phyloP scores from a whole-genome alignment of 1,140 invertebrate species.

The Trachelipus rathkii region DNA sequence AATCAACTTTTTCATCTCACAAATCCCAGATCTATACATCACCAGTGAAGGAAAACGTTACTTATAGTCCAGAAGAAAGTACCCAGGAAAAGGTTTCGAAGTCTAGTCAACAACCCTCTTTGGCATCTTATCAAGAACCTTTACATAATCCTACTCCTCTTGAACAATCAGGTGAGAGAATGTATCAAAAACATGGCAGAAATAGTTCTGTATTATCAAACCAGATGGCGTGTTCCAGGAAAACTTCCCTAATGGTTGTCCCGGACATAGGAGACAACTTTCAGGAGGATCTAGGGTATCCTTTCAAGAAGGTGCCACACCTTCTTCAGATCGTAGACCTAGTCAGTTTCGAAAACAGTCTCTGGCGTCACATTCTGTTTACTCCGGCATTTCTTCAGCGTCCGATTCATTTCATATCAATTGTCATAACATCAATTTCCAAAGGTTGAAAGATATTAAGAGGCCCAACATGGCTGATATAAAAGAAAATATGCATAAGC shows the following conservation, averaged over 20 bases:
- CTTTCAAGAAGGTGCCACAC: slow-evolving; percentile 26
- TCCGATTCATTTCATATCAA: slow-evolving; percentile 32
- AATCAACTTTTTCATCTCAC: background rate
- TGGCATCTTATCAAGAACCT: background rate
- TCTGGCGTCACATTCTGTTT: background rate
- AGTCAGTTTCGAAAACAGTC: slow-evolving; percentile 31
- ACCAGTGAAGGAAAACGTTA: background rate
- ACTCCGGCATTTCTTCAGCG: background rate
- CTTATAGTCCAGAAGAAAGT: background rate
- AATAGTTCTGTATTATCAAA: background rate
- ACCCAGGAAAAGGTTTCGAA: background rate
- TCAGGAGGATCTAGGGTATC: slow-evolving; percentile 43
- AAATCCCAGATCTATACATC: background rate
- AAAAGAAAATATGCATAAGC: slow-evolving; percentile 40
- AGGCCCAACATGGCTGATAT: slow-evolving; percentile 43
- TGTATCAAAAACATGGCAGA: background rate
- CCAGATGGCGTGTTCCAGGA: slow-evolving; percentile 1
- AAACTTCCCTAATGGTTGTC: slow-evolving; percentile 36
- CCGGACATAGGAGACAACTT: slow-evolving; percentile 38
- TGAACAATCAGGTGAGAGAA: background rate
- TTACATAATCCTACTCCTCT: background rate
- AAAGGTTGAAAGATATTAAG: slow-evolving; percentile 37
- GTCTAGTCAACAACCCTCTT: background rate
- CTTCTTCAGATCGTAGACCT: background rate
- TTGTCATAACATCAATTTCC: slow-evolving; percentile 39